Evolutionary conservation across 2,888 invertebrate species (phyloP).

Genomic region (Pyrrhosoma nymphula): DNA sequence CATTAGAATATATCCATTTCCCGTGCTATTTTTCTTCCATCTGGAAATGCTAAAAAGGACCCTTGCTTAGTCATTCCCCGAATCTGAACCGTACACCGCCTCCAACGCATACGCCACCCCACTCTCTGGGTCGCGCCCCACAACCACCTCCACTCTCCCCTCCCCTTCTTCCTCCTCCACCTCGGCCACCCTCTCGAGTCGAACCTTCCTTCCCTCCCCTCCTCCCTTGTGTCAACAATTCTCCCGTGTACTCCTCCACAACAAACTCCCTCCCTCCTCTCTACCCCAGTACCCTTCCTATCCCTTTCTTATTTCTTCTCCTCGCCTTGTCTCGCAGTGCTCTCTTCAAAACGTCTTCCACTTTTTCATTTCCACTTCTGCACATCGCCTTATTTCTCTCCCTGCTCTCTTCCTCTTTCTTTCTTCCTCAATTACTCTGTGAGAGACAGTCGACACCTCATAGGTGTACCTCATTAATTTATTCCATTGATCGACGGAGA

Average conservation of each 20-base stretch:
- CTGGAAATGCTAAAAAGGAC: background rate
- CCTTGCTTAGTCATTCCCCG: constrained; percentile 4
- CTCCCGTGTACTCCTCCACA: background rate
- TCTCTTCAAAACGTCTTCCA: background rate
- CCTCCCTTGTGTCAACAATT: constrained; percentile 40
- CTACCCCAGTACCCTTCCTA: too few relatives aligned
- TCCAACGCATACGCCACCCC: background rate
- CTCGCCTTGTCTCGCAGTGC: background rate
- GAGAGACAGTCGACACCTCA: too few relatives aligned
- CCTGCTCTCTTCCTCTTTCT: background rate
- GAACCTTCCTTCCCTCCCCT: background rate
- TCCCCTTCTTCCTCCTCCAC: background rate
- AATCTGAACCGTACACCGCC: background rate
- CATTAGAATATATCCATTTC: constrained; percentile 1
- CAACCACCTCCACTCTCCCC: background rate
- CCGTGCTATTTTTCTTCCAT: constrained; percentile 31
- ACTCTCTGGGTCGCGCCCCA: background rate
- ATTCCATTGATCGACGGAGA: too few relatives aligned
- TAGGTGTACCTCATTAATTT: too few relatives aligned
- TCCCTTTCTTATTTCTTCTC: background rate
- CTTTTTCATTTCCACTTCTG: background rate
- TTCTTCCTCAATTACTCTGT: background rate
- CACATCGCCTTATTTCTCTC: too few relatives aligned
- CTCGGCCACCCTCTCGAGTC: background rate
- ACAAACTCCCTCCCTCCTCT: background rate